These are phyloP conservation scores for Matsumyia berberina DNA, from an alignment of 2,888 invertebrate genomes.

Conservation along the genomic window DNA sequence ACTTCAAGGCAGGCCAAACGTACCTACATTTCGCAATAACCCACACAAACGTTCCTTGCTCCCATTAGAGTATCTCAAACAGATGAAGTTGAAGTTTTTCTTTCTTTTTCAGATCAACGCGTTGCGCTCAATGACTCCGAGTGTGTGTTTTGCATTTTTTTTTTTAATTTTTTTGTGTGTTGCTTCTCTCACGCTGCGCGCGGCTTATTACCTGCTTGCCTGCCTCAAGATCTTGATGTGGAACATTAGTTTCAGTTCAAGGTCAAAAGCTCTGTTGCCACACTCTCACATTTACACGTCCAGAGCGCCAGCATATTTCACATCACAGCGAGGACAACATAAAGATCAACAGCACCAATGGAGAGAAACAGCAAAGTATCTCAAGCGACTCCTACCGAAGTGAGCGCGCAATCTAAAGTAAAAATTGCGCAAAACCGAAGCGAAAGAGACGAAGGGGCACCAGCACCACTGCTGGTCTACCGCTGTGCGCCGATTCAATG, in stretches of 20 bases:
- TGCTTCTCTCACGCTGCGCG: not conserved
- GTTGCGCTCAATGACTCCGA: constrained; percentile 35
- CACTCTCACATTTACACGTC: constrained; percentile 29
- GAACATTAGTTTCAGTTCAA: constrained; percentile 76
- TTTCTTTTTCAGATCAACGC: no score
- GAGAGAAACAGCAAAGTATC: constrained; percentile 26
- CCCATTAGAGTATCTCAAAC: constrained; percentile 57
- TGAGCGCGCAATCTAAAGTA: constrained; percentile 56
- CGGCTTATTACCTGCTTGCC: constrained; percentile 39
- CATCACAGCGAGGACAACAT: constrained; percentile 68
- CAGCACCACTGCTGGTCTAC: not conserved
- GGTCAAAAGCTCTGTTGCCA: constrained; percentile 70
- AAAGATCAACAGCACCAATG: constrained; percentile 17
- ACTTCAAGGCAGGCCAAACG: constrained; percentile 65
- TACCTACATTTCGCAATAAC: constrained; percentile 52
- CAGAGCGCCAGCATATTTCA: constrained; percentile 22
- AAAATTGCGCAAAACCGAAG: constrained; percentile 65
- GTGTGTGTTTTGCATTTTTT: constrained; percentile 22
- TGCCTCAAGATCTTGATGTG: constrained; percentile 70
- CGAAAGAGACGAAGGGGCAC: constrained; percentile 34
- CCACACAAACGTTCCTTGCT: constrained; percentile 61
- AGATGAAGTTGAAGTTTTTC: constrained; percentile 43
- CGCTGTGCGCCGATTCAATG: constrained; percentile 52
- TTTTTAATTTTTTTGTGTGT: no score
- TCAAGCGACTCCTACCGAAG: constrained; percentile 32